Evolutionary conservation across 2,113 vertebrate genomes (phyloP), one percentile per base, ranked within the genome.

Genomic region (Percopsis transmontana): DNA sequence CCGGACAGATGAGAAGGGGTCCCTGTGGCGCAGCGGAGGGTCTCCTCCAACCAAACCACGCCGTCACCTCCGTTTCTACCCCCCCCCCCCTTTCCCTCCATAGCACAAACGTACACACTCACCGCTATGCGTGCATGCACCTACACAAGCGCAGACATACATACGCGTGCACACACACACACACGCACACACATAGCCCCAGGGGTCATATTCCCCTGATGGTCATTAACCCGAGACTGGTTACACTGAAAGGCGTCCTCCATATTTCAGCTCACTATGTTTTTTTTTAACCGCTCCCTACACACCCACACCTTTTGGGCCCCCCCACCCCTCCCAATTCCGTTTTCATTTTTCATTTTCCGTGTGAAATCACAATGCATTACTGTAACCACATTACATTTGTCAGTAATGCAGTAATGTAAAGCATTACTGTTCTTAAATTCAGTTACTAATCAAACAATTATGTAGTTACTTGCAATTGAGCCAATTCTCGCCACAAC

Each of bases 171-270:
- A 21, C 51, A 58, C 55, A 14, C 53, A 55, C 53, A 55, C 12
- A 33, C 23, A 55, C 23, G 27, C 61, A 59, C 38, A 72, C 19
- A 19, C 13, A 71, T 75, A 44, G 56, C 79, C 81, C 82, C 74
- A 24, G 57, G 65, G 85, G 84, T 84, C 64, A 41, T 79, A 89
- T 83, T 91, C 90, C 88, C 89, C 60, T 51, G 85, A 80, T 81
- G 71, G 87, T 85, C 82, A 85, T 92, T 90, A 91, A 90, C 85
- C 81, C 72, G 68, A 56, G 81, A 70, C 69, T 72, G 72, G 83
- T 84, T 77, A 77, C 76, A 72, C 65, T 71, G 60, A 66, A 63
- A 72, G 45, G 57, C 67, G 15, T 81, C 74, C 56, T 80, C 81
- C 81, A 86, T 82, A 83, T 86, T 88, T 88, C 68, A 77, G 41